Percentiles rank a stretch among this genome's conserved stretches.
phyloP scores from a whole-genome alignment of 1,140 invertebrate species.

The Penaeus indicus region DNA sequence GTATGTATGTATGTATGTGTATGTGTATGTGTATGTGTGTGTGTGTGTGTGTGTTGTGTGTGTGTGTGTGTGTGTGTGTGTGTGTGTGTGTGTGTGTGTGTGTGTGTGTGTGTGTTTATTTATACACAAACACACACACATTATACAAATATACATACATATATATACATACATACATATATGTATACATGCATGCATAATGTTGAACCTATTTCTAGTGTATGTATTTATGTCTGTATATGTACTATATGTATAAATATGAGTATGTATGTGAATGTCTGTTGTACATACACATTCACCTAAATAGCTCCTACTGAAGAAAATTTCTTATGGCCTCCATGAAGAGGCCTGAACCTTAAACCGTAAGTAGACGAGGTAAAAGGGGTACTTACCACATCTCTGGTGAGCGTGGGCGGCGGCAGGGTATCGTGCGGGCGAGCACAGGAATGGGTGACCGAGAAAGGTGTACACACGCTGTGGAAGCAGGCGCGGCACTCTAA shows the following conservation, averaged over 20 bases:
- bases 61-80: conserved; percentile 5
- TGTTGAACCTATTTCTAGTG: no score
- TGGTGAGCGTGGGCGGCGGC: conserved; percentile 73
- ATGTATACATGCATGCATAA: no score
- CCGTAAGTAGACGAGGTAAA: not conserved
- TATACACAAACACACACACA: not conserved
- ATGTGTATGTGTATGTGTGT: not conserved
- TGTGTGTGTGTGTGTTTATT: not conserved
- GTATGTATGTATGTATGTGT: not conserved
- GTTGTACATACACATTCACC: not conserved
- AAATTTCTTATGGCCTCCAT: not conserved
- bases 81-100: conserved; percentile 5
- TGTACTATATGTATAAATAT: not conserved
- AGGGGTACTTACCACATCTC: conserved; percentile 73
- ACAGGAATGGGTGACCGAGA: conserved; percentile 72
- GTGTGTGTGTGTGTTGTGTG: not conserved
- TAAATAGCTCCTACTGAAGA: not conserved
- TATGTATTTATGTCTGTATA: no score
- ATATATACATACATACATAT: conserved; percentile 6
- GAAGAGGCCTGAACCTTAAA: not conserved
- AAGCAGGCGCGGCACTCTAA: conserved; percentile 79
- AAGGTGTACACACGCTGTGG: conserved; percentile 76
- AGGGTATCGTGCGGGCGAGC: conserved; percentile 70
- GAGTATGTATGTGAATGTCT: not conserved
- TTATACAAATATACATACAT: conserved; percentile 22